Percentiles rank a stretch among this genome's conserved stretches.
Conservation (phyloP, 2,888 invertebrate species). For the Priocnemis perturbator region DNA sequence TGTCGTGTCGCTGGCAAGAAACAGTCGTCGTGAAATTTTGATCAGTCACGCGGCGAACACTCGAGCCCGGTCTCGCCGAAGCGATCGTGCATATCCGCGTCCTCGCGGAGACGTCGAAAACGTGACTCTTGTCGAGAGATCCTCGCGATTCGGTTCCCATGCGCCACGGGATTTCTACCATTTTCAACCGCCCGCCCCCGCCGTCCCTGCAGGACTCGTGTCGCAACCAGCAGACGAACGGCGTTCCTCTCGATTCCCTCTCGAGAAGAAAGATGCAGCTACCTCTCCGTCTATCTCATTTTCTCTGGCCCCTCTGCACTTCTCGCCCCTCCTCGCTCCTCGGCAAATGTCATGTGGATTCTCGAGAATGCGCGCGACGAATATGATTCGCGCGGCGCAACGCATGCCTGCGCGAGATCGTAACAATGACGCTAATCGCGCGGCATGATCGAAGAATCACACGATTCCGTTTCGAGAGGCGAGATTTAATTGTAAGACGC, state of each 20-base stretch:
- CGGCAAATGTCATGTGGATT: conserved; percentile 46
- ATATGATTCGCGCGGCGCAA: conserved; percentile 26
- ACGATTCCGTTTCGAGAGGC: too few relatives aligned
- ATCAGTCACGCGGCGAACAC: too few relatives aligned
- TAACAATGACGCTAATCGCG: not conserved
- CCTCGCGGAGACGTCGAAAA: conserved; percentile 25
- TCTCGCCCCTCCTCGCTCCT: conserved; percentile 8
- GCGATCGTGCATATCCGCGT: too few relatives aligned
- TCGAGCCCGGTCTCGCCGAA: too few relatives aligned
- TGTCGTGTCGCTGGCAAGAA: too few relatives aligned
- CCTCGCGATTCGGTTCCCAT: conserved; percentile 38
- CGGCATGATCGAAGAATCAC: too few relatives aligned
- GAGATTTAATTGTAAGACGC: too few relatives aligned
- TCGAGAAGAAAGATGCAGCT: conserved; percentile 35
- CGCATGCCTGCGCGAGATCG: conserved; percentile 9
- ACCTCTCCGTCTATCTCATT: conserved; percentile 31
- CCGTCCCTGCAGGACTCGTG: conserved; percentile 26
- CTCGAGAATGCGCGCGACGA: not conserved
- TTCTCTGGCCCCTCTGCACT: conserved; percentile 16
- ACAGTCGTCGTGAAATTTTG: too few relatives aligned
- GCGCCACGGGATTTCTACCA: conserved; percentile 32
- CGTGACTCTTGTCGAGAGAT: conserved; percentile 42
- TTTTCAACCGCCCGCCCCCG: conserved; percentile 15
- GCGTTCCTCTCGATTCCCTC: conserved; percentile 12
- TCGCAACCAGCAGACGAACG: conserved; percentile 34